phyloP scores from a whole-genome alignment of 2,888 invertebrate genomes.

The Leptura quadrifasciata region DNA sequence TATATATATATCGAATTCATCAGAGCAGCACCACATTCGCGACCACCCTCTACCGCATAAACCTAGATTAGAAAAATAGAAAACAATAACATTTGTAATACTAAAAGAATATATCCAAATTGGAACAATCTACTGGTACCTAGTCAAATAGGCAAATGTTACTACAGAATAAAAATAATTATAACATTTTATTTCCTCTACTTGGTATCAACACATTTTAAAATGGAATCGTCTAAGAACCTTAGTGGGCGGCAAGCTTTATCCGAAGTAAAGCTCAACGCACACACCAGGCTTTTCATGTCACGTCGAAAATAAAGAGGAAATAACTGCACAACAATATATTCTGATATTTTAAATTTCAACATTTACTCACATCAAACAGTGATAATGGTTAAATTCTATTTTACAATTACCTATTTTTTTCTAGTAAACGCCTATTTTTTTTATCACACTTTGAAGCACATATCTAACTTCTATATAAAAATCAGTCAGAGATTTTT shows the following conservation, averaged over 20 bases:
- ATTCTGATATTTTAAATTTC: slow-evolving; percentile 43
- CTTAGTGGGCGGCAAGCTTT: not conserved
- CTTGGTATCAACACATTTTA: not conserved
- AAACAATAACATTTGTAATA: not conserved
- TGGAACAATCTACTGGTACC: not conserved
- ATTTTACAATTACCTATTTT: slow-evolving; percentile 37
- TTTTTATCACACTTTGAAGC: slow-evolving; percentile 58
- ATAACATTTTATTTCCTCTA: not conserved
- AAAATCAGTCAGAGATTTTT: slow-evolving; percentile 62
- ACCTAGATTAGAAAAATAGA: no score
- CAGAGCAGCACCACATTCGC: no score
- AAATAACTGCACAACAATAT: slow-evolving; percentile 29
- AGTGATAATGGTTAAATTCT: slow-evolving; percentile 26
- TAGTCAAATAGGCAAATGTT: not conserved
- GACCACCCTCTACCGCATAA: no score
- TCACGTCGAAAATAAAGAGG: slow-evolving; percentile 33
- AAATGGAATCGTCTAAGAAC: not conserved
- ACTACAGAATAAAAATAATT: not conserved
- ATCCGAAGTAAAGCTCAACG: not conserved
- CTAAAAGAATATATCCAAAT: slow-evolving; percentile 6
- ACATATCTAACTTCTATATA: slow-evolving; percentile 53
- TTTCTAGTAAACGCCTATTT: slow-evolving; percentile 40
- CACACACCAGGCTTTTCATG: not conserved
- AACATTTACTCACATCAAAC: slow-evolving; percentile 54
- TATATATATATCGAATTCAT: no score